These are phyloP conservation scores for Ephialtes manifestator DNA, from an alignment of 2,888 invertebrate genomes.

Conservation along the genomic window DNA sequence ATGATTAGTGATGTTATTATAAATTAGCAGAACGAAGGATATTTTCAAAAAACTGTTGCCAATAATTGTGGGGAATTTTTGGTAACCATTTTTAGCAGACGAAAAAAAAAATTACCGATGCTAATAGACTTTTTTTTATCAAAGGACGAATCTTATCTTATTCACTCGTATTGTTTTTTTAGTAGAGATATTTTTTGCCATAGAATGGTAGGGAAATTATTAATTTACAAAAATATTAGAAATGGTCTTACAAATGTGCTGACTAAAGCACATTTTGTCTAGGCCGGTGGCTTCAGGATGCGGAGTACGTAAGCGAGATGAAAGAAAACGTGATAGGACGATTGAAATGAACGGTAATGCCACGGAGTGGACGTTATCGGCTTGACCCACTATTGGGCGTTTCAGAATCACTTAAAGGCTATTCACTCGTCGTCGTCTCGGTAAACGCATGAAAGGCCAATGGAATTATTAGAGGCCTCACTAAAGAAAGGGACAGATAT, in stretches of 20 bases:
- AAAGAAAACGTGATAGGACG: slow-evolving; percentile 53
- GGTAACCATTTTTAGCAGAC: background rate
- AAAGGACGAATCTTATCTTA: too few relatives aligned
- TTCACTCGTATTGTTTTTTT: background rate
- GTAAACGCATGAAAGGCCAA: slow-evolving; percentile 60
- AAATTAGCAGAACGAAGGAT: too few relatives aligned
- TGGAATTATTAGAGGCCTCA: slow-evolving; percentile 62
- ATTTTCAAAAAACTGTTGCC: too few relatives aligned
- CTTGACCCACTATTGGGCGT: slow-evolving; percentile 71
- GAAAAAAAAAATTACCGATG: too few relatives aligned
- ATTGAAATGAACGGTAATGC: slow-evolving; percentile 64
- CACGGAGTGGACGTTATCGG: slow-evolving; percentile 62
- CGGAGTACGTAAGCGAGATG: slow-evolving; percentile 31
- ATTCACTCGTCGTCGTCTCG: slow-evolving; percentile 65
- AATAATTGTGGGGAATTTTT: background rate
- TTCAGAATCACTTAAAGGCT: slow-evolving; percentile 69
- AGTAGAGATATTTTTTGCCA: too few relatives aligned
- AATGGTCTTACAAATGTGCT: background rate
- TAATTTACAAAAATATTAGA: background rate
- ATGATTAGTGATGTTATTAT: too few relatives aligned
- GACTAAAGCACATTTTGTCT: background rate
- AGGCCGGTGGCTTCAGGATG: background rate
- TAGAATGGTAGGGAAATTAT: too few relatives aligned
- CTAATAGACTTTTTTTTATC: too few relatives aligned
- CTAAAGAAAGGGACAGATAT: slow-evolving; percentile 47